Conservation (phyloP, 2,888 invertebrate genomes). For the Nymphalis polychloros region DNA sequence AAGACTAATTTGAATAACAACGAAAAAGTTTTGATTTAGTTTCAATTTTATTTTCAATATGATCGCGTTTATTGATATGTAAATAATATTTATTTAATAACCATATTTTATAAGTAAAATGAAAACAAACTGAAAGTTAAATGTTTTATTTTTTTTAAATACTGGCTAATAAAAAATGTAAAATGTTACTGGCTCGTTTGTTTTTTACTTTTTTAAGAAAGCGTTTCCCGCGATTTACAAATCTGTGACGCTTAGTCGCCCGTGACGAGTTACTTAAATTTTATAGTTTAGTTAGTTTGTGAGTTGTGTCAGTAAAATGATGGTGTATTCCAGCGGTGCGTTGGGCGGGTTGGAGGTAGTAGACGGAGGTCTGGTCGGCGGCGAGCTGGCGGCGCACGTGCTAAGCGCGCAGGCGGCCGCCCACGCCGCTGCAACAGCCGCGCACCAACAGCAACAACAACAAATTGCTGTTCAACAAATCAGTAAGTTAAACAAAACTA, state of each 20-base stretch:
- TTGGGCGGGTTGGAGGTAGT: conserved; percentile 78
- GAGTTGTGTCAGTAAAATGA: conserved; percentile 65
- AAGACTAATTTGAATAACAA: conserved; percentile 7
- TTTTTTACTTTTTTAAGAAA: conserved; percentile 38
- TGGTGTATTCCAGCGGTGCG: conserved; percentile 81
- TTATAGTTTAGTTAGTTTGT: conserved; percentile 37
- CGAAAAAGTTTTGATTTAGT: conserved; percentile 15
- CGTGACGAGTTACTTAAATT: conserved; percentile 43
- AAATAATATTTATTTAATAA: conserved; percentile 31
- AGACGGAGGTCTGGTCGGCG: conserved; percentile 70
- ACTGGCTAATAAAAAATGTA: conserved; percentile 48
- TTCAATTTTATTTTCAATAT: conserved; percentile 30
- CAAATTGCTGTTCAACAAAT: conserved; percentile 73
- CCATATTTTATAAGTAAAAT: conserved; percentile 8
- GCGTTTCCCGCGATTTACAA: conserved; percentile 41
- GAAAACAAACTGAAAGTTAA: not conserved
- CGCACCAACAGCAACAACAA: conserved; percentile 69
- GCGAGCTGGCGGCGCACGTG: conserved; percentile 72
- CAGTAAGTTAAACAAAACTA: conserved; percentile 54
- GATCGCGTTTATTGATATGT: conserved; percentile 45
- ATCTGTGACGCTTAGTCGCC: conserved; percentile 37
- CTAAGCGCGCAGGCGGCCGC: conserved; percentile 77
- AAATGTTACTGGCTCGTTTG: conserved; percentile 35
- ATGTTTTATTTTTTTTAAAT: conserved; percentile 8
- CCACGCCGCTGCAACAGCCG: conserved; percentile 72